Conservation (phyloP, 1,140 invertebrate genomes). For the Drosophila ohnishii region DNA sequence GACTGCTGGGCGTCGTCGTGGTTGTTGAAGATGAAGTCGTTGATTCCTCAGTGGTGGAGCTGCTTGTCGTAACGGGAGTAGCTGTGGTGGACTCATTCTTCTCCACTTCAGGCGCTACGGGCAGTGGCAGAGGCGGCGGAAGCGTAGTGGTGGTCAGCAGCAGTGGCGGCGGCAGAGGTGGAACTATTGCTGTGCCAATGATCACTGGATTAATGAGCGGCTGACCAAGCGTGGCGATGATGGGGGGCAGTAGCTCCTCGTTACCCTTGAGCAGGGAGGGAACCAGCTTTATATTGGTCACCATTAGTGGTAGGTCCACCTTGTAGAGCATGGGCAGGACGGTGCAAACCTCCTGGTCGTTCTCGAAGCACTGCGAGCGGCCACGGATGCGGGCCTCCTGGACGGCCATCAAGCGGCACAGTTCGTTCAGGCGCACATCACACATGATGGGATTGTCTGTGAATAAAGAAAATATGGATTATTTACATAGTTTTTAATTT, state of each 20-base stretch:
- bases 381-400: constrained; percentile 88
- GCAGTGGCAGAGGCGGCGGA: constrained; percentile 8
- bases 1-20: constrained; percentile 25
- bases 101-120: constrained; percentile 23
- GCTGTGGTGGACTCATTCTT: constrained; percentile 29
- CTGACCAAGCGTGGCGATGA: constrained; percentile 83
- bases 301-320: constrained; percentile 60
- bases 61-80: constrained; percentile 6
- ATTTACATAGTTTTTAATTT: background rate
- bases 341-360: constrained; percentile 83
- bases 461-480: constrained; percentile 48
- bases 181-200: constrained; percentile 70
- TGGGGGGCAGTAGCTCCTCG: constrained; percentile 82
- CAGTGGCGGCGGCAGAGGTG: constrained; percentile 20
- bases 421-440: constrained; percentile 87
- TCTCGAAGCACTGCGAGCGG: constrained; percentile 84
- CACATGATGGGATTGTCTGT: constrained; percentile 91
- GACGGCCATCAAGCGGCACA: constrained; percentile 87
- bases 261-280: constrained; percentile 67
- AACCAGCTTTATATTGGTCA: constrained; percentile 63
- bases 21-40: constrained; percentile 13
- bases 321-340: constrained; percentile 83
- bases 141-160: constrained; percentile 33
- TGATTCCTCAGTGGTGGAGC: constrained; percentile 22
- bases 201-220: constrained; percentile 83